A percentile compares a stretch with the other conserved stretches of the same genome.
phyloP scores from a whole-genome alignment of 2,888 invertebrate species.

The Tipula helvola region DNA sequence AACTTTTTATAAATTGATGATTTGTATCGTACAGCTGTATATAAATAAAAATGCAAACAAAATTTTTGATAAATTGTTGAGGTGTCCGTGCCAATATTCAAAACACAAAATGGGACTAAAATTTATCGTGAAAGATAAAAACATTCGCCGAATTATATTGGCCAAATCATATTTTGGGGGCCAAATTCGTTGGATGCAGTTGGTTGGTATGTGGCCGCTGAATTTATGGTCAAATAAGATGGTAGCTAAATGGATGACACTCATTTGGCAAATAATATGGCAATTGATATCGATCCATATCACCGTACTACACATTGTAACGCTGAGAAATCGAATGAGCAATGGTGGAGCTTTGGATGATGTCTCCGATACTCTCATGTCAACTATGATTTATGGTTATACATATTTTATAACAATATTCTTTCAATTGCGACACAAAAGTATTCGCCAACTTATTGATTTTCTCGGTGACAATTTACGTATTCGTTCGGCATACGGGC shows the following conservation, averaged over 20 bases:
- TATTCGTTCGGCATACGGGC: constrained; percentile 33
- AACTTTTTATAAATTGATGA: neutral
- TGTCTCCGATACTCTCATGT: constrained; percentile 13
- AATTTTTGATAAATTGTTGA: neutral
- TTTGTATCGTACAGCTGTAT: neutral
- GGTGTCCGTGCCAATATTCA: neutral
- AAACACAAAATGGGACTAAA: neutral
- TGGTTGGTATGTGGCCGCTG: neutral
- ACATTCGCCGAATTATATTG: neutral
- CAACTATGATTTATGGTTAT: constrained; percentile 14
- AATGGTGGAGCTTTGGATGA: constrained; percentile 13
- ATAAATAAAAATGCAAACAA: neutral
- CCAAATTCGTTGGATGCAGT: neutral
- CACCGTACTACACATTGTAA: constrained; percentile 9
- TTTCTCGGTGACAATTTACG: constrained; percentile 35
- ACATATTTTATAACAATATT: constrained; percentile 21
- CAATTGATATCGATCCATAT: constrained; percentile 11
- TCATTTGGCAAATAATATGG: neutral
- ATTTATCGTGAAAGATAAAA: neutral
- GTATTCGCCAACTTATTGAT: constrained; percentile 29
- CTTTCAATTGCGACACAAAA: constrained; percentile 27
- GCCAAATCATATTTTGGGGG: neutral
- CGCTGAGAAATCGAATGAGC: neutral
- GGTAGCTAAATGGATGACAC: neutral
- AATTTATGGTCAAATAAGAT: neutral